These are phyloP conservation scores for Alexandromys fortis DNA, from an alignment of 2,113 vertebrate species.

Conservation along the genomic window DNA sequence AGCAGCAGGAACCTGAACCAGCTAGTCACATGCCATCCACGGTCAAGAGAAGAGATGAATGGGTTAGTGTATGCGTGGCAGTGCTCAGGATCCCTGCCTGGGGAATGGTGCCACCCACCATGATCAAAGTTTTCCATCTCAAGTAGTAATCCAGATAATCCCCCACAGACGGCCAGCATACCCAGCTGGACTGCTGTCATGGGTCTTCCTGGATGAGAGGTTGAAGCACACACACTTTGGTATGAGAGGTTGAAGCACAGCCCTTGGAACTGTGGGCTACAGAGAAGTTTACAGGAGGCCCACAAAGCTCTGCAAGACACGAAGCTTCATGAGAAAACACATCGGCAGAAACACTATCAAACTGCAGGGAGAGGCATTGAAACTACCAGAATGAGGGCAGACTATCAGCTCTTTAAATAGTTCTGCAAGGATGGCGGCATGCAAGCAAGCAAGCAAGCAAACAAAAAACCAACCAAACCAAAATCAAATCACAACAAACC, in stretches of 20 bases:
- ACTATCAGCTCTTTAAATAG: background rate
- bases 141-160: background rate
- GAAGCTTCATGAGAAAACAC: background rate
- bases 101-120: background rate
- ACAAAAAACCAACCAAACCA: background rate
- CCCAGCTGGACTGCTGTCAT: background rate
- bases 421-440: background rate
- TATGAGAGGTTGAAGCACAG: background rate
- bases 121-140: background rate
- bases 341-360: background rate
- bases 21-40: background rate
- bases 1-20: background rate
- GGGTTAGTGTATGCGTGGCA: background rate
- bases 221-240: background rate
- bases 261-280: background rate
- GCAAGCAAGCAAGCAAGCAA: background rate
- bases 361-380: background rate
- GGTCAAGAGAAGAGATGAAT: background rate
- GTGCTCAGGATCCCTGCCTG: background rate
- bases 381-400: background rate
- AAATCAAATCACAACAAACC: background rate
- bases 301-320: background rate
- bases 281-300: background rate
- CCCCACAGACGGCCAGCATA: background rate
- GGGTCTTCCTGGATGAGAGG: background rate